Conservation (phyloP, 2,113 vertebrate genomes). For the Solea solea region DNA sequence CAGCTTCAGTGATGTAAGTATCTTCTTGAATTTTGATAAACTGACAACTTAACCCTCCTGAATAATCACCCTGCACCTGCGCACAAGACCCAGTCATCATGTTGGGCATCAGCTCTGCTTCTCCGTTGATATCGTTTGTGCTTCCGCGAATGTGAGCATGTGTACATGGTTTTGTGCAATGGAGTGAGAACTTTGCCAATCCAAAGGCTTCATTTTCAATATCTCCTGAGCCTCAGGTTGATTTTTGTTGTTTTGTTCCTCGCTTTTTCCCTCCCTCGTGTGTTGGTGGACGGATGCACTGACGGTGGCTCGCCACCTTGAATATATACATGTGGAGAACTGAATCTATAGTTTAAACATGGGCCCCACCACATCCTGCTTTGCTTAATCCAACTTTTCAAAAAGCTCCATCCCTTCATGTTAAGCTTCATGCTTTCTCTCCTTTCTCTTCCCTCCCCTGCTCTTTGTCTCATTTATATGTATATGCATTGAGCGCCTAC, state of each 20-base stretch:
- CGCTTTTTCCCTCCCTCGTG: neutral
- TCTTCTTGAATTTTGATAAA: too few species aligned
- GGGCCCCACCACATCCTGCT: conserved; percentile 49
- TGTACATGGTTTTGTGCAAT: too few species aligned
- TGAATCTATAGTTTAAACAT: conserved; percentile 40
- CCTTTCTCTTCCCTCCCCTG: conserved; percentile 46
- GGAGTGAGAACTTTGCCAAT: conserved; percentile 11
- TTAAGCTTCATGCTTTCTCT: conserved; percentile 71
- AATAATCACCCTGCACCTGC: conserved; percentile 16
- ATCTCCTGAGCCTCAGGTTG: conserved; percentile 18
- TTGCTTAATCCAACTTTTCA: conserved; percentile 77
- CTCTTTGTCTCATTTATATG: conserved; percentile 71
- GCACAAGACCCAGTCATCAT: conserved; percentile 2
- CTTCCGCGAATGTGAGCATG: neutral
- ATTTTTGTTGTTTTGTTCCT: conserved; percentile 13
- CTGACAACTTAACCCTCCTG: neutral
- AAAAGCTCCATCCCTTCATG: conserved; percentile 60
- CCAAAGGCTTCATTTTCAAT: conserved; percentile 19
- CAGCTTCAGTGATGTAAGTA: too few species aligned
- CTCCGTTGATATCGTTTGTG: neutral
- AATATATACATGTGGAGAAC: conserved; percentile 46
- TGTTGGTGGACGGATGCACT: conserved; percentile 10
- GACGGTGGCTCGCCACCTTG: conserved; percentile 13
- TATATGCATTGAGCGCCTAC: conserved; percentile 74
- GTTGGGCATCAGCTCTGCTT: conserved; percentile 39